phyloP scores from a whole-genome alignment of 2,888 invertebrate species.

The Lacanobia wlatinum region DNA sequence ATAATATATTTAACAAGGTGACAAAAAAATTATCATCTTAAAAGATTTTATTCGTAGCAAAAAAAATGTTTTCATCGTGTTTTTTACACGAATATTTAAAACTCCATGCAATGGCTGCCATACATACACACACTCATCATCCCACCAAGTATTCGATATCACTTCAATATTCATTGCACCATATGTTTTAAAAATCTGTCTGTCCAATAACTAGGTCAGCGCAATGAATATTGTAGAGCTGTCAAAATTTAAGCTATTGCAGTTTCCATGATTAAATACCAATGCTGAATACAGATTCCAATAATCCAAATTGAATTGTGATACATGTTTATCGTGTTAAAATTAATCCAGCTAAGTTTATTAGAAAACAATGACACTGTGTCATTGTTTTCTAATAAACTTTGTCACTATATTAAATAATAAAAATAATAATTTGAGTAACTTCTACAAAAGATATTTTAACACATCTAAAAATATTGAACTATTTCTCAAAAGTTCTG shows the following conservation, averaged over 20 bases:
- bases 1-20: too few relatives aligned
- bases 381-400: background rate
- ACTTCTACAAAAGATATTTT: background rate
- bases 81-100: background rate
- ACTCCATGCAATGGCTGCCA: too few relatives aligned
- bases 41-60: too few relatives aligned
- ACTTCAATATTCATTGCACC: background rate
- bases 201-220: slow-evolving; percentile 27
- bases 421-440: background rate
- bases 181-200: slow-evolving; percentile 9
- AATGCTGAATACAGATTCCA: slow-evolving; percentile 18
- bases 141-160: background rate
- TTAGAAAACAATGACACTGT: background rate
- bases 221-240: slow-evolving; percentile 41
- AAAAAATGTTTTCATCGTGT: too few relatives aligned
- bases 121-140: background rate
- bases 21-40: too few relatives aligned
- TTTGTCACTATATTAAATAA: too few relatives aligned
- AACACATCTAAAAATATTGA: background rate
- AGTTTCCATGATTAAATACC: slow-evolving; percentile 34
- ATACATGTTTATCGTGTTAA: background rate
- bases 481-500: too few relatives aligned
- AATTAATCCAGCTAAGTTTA: slow-evolving; percentile 3
- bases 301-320: background rate
- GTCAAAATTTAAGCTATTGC: slow-evolving; percentile 34